A percentile compares a stretch with the other conserved stretches of the same genome.
These are phyloP conservation scores for Ennomos erosarius DNA, from an alignment of 2,888 invertebrate genomes.

Conservation along the genomic window DNA sequence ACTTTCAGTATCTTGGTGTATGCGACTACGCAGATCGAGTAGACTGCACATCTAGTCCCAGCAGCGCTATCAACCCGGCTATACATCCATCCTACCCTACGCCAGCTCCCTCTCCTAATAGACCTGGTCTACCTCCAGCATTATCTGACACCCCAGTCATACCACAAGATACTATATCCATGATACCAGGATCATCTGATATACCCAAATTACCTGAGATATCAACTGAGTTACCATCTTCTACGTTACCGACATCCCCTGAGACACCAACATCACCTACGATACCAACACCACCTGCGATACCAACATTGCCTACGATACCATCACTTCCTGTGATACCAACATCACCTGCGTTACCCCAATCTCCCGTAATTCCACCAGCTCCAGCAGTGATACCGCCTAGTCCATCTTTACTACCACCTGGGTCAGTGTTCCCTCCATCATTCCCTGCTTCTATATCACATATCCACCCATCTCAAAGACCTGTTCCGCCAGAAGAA, in stretches of 20 bases:
- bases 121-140: slow-evolving; percentile 26
- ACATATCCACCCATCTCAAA: slow-evolving; percentile 20
- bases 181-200: slow-evolving; percentile 7
- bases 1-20: slow-evolving; percentile 84
- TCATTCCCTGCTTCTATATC: slow-evolving; percentile 10
- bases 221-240: slow-evolving; percentile 24
- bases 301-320: slow-evolving; percentile 8
- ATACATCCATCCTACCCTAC: slow-evolving; percentile 26
- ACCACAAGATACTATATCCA: slow-evolving; percentile 6
- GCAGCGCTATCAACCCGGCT: slow-evolving; percentile 25
- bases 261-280: slow-evolving; percentile 19
- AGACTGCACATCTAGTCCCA: slow-evolving; percentile 67
- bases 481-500: slow-evolving; percentile 31
- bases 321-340: slow-evolving; percentile 9
- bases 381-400: slow-evolving; percentile 17
- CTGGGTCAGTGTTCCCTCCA: slow-evolving; percentile 28
- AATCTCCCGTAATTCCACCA: slow-evolving; percentile 17
- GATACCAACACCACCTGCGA: slow-evolving; percentile 25
- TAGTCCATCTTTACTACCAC: slow-evolving; percentile 19
- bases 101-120: slow-evolving; percentile 22
- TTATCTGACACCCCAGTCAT: slow-evolving; percentile 18
- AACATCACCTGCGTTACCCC: neutral
- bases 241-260: slow-evolving; percentile 24
- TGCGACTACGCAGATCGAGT: slow-evolving; percentile 87
- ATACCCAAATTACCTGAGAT: slow-evolving; percentile 4